A percentile compares a stretch with the other conserved stretches of the same genome.
Evolutionary conservation across 2,113 vertebrate genomes (phyloP).

Genomic region (Rhagologus leucostigma): DNA sequence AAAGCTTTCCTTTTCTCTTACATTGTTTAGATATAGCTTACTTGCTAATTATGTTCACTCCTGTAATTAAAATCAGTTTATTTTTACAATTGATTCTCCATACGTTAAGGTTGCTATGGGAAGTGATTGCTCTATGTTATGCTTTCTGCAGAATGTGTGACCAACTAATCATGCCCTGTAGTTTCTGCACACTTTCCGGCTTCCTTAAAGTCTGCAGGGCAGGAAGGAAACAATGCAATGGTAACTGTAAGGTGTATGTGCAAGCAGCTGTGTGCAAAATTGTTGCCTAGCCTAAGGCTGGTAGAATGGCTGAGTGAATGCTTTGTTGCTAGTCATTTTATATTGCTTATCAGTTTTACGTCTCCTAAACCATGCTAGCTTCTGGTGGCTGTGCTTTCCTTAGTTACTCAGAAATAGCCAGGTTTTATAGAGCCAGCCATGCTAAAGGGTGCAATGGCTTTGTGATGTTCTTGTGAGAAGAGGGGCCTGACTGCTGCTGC

Average conservation of each 20-base stretch:
- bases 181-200: background rate
- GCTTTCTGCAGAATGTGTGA: background rate
- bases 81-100: background rate
- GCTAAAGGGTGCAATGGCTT: background rate
- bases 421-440: background rate
- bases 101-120: background rate
- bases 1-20: background rate
- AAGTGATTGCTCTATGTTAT: background rate
- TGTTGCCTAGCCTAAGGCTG: background rate
- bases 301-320: background rate
- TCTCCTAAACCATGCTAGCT: background rate
- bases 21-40: background rate
- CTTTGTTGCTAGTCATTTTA: background rate
- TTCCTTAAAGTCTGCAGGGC: background rate
- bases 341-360: background rate
- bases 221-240: background rate
- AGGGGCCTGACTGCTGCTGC: background rate
- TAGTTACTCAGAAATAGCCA: background rate
- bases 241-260: background rate
- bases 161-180: background rate
- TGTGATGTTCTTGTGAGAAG: fast-evolving
- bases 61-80: background rate
- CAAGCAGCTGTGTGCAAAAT: background rate
- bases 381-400: background rate
- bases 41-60: background rate